Evolutionary conservation across 2,113 vertebrate genomes (phyloP), one percentile per base, ranked within the genome.

Genomic region (Ibidorhyncha struthersii): DNA sequence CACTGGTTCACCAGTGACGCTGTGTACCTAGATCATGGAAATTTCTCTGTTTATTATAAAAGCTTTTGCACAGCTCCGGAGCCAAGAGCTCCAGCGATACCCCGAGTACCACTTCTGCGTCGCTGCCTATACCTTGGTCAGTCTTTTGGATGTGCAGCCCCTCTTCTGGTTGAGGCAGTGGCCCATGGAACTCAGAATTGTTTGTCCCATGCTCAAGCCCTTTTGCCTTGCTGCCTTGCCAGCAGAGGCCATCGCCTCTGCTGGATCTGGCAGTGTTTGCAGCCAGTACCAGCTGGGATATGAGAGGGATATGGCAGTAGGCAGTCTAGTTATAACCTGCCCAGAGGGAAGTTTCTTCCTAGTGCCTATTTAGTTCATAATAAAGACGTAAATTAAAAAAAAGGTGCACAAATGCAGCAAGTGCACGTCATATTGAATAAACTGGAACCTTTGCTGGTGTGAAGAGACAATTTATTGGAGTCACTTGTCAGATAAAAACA

Each of bases 171-270:
- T 30, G 26, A 53, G 47, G 30, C 56, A 34, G 52, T 14, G 56
- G 23, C 27, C 59, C 0, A 0, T 34, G 67, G 71, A 17, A 22
- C 20, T 70, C 0, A 0, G 55, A 41, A 29, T 2, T 26, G 20
- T 12, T 49, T 73, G 53, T 53, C 49, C 82, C 82, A 15, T 73
- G 74, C 58, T 30, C 8, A 22, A 47, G 29, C 66, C 29, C 58
- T 71, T n/a, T 52, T 38, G 12, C 63, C 9, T 30, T 61, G 70
- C 49, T 50, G 47, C 47, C 47, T 49, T 49, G 47, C 47, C 47
- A 50, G 22, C 49, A 50, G 49, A 50, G 23, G 49, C 49, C 49
- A 50, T 50, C 11, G 22, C 49, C 49, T 50, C 6, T 61, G 89
- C 72, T 91, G 77, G 62, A 45, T 41, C 78, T 79, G 82, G 67